phyloP scores from a whole-genome alignment of 2,113 vertebrate species.

The Tonatia bakeri region DNA sequence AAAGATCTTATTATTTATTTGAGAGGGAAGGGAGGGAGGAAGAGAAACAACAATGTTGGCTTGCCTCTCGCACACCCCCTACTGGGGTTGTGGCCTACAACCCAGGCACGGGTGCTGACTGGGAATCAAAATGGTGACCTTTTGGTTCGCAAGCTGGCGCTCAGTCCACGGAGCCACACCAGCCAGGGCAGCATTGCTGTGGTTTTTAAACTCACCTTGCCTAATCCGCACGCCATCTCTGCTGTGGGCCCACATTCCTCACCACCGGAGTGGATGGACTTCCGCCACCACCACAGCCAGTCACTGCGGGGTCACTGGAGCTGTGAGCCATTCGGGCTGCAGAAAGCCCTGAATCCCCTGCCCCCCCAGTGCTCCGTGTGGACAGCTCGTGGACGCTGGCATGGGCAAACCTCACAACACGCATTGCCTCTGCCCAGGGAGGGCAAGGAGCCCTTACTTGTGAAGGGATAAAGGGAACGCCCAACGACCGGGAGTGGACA shows the following conservation, averaged over 20 bases:
- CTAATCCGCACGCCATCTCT: neutral
- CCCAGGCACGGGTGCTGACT: too few relatives aligned
- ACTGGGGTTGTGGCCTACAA: too few relatives aligned
- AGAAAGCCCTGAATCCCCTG: neutral
- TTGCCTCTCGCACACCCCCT: too few relatives aligned
- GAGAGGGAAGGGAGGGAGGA: too few relatives aligned
- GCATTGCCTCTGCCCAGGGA: neutral
- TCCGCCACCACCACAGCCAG: neutral
- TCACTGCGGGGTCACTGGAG: neutral
- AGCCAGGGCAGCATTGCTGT: neutral
- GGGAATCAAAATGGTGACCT: too few relatives aligned
- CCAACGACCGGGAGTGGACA: neutral
- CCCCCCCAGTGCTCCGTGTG: accelerated
- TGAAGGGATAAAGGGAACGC: neutral
- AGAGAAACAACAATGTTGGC: too few relatives aligned
- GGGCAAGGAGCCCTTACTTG: neutral
- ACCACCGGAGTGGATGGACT: neutral
- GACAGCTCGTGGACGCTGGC: neutral
- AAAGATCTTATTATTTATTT: too few relatives aligned
- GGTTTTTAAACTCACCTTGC: too few relatives aligned
- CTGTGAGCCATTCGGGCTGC: accelerated
- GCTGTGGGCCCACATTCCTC: neutral
- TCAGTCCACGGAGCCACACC: too few relatives aligned
- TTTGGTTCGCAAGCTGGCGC: too few relatives aligned
- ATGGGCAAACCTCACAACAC: neutral